These are phyloP conservation scores for Darevskia nairensis DNA, from an alignment of 2,797 vertebrate genomes.

Conservation along the genomic window DNA sequence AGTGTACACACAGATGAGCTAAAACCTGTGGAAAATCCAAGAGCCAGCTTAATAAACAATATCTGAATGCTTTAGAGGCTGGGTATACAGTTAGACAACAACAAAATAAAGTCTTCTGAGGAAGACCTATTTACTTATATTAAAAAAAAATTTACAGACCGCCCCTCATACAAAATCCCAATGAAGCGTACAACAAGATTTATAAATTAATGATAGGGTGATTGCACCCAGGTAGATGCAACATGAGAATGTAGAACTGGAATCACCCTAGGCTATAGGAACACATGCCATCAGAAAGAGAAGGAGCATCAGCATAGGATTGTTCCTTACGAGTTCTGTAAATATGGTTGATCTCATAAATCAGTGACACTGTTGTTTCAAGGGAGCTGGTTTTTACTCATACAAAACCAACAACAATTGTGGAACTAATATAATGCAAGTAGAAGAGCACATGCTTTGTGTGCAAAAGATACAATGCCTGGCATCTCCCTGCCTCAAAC, in stretches of 20 bases:
- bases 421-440: too few relatives aligned
- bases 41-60: conserved; percentile 18
- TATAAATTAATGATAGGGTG: not conserved
- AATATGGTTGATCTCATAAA: not conserved
- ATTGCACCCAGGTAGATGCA: not conserved
- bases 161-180: too few relatives aligned
- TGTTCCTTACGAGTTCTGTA: not conserved
- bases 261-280: not conserved
- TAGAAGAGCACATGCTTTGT: too few relatives aligned
- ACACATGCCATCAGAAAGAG: not conserved
- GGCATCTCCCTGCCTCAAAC: too few relatives aligned
- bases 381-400: not conserved
- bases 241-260: not conserved
- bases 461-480: too few relatives aligned
- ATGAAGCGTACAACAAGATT: too few relatives aligned
- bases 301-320: not conserved
- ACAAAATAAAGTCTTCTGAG: too few relatives aligned
- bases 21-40: conserved; percentile 64
- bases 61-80: not conserved
- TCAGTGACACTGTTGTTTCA: not conserved
- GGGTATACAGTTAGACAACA: not conserved
- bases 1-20: conserved; percentile 47
- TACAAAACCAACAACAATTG: not conserved
- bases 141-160: too few relatives aligned
- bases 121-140: not conserved